A percentile compares a stretch with the other conserved stretches of the same genome.
phyloP scores from a whole-genome alignment of 2,797 vertebrate species.

The Pseudochirops cupreus region DNA sequence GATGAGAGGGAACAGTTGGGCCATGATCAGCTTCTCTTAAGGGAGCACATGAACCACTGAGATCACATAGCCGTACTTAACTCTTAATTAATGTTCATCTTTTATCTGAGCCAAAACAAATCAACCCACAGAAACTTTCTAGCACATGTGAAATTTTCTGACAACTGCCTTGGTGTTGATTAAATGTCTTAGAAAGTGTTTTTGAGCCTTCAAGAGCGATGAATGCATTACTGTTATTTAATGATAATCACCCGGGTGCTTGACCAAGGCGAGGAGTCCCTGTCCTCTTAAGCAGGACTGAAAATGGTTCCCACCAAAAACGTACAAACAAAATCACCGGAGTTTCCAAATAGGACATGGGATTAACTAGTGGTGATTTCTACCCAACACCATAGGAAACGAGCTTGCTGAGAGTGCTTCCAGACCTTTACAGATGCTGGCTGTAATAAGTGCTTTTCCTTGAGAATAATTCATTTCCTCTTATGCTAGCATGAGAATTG shows the following conservation, averaged over 20 bases:
- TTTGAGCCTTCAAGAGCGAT: neutral
- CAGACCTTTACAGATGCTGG: slow-evolving; percentile 28
- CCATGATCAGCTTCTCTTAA: neutral
- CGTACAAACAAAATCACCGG: neutral
- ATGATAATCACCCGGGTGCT: neutral
- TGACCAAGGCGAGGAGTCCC: neutral
- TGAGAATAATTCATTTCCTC: slow-evolving; percentile 34
- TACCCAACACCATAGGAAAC: neutral
- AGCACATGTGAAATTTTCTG: slow-evolving; percentile 6
- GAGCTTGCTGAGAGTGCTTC: neutral
- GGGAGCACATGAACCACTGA: neutral
- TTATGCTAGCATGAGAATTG: slow-evolving; percentile 24
- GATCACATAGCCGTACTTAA: neutral
- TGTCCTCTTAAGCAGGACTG: neutral
- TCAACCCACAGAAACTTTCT: neutral
- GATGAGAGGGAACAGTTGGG: neutral
- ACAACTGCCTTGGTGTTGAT: neutral
- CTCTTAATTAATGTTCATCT: neutral
- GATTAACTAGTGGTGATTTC: neutral
- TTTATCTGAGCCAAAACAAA: slow-evolving; percentile 15
- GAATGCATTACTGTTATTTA: neutral
- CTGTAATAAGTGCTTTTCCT: slow-evolving; percentile 11
- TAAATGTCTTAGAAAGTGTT: slow-evolving; percentile 23
- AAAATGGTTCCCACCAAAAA: slow-evolving; percentile 18
- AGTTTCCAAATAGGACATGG: neutral